Conservation (phyloP, 2,888 invertebrate species). For the Strigamia crassipes region DNA sequence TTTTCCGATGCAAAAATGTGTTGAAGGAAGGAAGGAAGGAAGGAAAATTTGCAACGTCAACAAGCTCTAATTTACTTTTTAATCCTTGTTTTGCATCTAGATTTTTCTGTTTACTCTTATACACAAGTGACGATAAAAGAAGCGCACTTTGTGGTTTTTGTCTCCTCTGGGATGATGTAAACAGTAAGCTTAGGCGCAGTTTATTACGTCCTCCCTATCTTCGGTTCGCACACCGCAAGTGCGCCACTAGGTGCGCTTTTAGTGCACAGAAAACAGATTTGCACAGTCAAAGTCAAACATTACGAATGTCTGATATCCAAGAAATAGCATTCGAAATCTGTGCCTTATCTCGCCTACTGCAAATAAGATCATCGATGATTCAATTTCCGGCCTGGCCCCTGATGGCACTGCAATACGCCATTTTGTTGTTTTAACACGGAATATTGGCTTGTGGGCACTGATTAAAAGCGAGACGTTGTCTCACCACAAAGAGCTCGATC, state of each 20-base stretch:
- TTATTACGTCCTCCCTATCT: background rate
- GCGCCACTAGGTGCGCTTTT: slow-evolving; percentile 21
- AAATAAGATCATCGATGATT: background rate
- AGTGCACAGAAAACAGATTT: slow-evolving; percentile 16
- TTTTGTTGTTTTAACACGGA: background rate
- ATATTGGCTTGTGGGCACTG: background rate
- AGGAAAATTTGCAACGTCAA: background rate
- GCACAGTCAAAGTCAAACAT: slow-evolving; percentile 21
- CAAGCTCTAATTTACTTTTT: background rate
- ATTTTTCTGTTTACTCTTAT: background rate
- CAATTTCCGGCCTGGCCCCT: background rate
- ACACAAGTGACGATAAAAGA: slow-evolving; percentile 8
- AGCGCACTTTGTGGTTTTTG: background rate
- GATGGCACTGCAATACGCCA: background rate
- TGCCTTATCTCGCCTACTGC: background rate
- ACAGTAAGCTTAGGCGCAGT: slow-evolving; percentile 16
- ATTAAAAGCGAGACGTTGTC: background rate
- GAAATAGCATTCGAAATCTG: background rate
- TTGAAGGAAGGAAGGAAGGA: no score
- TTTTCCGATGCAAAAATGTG: no score
- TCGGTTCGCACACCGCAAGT: slow-evolving; percentile 10
- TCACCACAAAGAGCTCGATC: background rate
- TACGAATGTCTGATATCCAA: background rate
- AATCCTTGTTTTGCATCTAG: background rate
- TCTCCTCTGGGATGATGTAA: slow-evolving; percentile 16